phyloP scores from a whole-genome alignment of 1,140 invertebrate species.

The Chlorops oryzae region DNA sequence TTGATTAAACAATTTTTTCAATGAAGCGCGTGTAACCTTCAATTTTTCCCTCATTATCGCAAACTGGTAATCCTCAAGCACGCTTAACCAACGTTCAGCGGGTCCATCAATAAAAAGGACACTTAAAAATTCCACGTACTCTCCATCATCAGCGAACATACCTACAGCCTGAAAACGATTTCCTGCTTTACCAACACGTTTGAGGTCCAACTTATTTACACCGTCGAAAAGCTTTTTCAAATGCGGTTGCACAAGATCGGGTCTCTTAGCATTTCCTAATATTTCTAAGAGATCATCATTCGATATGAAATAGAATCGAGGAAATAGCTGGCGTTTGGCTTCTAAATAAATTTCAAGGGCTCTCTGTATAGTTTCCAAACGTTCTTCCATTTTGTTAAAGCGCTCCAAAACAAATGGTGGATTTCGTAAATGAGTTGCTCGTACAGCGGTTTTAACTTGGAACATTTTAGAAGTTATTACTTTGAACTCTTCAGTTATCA shows the following conservation, averaged over 20 bases:
- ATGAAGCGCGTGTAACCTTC: constrained; percentile 49
- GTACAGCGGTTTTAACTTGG: constrained; percentile 52
- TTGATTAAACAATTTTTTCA: constrained; percentile 62
- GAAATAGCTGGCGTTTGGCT: constrained; percentile 75
- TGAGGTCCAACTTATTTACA: constrained; percentile 68
- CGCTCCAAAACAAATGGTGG: constrained; percentile 56
- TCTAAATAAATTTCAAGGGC: constrained; percentile 77
- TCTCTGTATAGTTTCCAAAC: constrained; percentile 63
- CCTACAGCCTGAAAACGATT: constrained; percentile 54
- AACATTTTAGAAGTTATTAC: constrained; percentile 62
- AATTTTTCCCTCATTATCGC: constrained; percentile 55
- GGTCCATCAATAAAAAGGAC: constrained; percentile 65
- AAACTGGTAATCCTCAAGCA: constrained; percentile 62
- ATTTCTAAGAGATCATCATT: constrained; percentile 85
- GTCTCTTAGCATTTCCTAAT: constrained; percentile 72
- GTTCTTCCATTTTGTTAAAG: constrained; percentile 59
- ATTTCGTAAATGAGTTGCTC: constrained; percentile 53
- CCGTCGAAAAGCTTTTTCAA: constrained; percentile 81
- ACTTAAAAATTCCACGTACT: constrained; percentile 67
- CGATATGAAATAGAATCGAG: constrained; percentile 79
- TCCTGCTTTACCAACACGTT: constrained; percentile 51
- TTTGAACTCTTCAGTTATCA: constrained; percentile 64
- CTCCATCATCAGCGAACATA: constrained; percentile 76
- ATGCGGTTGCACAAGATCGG: constrained; percentile 74
- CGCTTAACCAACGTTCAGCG: constrained; percentile 70